phyloP scores from a whole-genome alignment of 2,888 invertebrate species.

The Mayetiola destructor region DNA sequence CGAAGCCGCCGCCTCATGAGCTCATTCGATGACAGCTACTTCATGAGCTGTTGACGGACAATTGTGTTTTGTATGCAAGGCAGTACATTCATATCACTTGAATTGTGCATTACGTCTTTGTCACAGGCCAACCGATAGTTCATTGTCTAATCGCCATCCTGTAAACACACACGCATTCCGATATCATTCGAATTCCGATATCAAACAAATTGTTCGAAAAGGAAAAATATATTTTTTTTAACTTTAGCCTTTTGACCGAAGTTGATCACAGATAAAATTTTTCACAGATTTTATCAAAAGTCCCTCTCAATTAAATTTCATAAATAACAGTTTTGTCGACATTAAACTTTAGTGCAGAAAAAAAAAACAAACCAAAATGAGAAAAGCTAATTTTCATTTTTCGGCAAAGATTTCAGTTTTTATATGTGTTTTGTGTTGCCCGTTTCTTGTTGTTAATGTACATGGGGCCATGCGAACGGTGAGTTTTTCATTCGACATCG shows the following conservation, averaged over 20 bases:
- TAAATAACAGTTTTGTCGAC: neutral
- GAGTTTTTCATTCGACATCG: too few relatives aligned
- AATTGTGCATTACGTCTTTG: too few relatives aligned
- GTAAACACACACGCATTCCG: constrained; percentile 2
- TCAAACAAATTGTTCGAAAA: too few relatives aligned
- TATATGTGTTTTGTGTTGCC: too few relatives aligned
- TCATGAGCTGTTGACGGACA: neutral
- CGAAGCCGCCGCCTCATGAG: neutral
- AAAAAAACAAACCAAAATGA: too few relatives aligned
- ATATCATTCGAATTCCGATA: neutral
- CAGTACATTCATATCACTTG: too few relatives aligned
- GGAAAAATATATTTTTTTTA: neutral
- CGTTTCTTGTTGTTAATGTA: too few relatives aligned
- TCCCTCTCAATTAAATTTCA: neutral
- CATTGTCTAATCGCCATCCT: neutral
- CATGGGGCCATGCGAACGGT: too few relatives aligned
- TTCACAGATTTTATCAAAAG: neutral
- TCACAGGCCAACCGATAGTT: neutral
- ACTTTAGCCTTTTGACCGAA: neutral
- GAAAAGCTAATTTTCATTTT: too few relatives aligned
- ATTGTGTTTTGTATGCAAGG: too few relatives aligned
- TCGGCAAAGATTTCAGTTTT: neutral
- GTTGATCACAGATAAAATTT: too few relatives aligned
- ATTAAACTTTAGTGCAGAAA: too few relatives aligned
- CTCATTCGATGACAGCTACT: neutral